A percentile compares a stretch with the other conserved stretches of the same genome.
Evolutionary conservation across 2,113 vertebrate species (phyloP).

Genomic region (Australoheros scitulus): DNA sequence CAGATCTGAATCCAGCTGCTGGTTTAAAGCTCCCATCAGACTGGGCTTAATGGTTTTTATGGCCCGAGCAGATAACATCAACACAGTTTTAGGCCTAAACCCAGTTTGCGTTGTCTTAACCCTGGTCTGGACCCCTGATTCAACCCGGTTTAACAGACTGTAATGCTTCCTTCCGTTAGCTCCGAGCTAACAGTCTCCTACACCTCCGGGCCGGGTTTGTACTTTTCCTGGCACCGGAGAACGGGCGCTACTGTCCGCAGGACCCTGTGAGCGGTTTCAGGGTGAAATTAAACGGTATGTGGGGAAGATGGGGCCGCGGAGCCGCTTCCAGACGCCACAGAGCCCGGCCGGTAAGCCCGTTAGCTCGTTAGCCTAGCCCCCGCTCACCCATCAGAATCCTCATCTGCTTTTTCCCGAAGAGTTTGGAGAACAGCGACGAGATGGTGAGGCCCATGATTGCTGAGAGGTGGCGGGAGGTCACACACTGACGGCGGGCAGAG

Average conservation of each 20-base stretch:
- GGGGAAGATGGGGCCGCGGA: neutral
- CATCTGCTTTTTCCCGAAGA: constrained; percentile 95
- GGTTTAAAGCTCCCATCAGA: neutral
- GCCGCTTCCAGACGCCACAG: neutral
- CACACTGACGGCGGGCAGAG: neutral
- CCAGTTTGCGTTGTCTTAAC: no score
- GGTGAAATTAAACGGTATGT: fast-evolving
- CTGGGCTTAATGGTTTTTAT: neutral
- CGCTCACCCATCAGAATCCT: constrained; percentile 86
- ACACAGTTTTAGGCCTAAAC: neutral
- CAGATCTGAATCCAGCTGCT: neutral
- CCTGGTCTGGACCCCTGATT: neutral
- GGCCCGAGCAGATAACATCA: neutral
- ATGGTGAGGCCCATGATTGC: constrained; percentile 84
- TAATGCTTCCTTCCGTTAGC: constrained; percentile 21
- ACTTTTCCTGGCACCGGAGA: neutral
- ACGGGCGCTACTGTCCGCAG: neutral
- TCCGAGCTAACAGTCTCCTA: neutral
- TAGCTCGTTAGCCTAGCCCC: constrained; percentile 34
- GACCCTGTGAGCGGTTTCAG: fast-evolving
- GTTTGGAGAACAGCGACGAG: constrained; percentile 80
- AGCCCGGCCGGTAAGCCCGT: neutral
- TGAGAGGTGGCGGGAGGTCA: neutral
- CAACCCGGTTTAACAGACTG: neutral
- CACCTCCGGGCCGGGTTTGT: neutral